phyloP scores from a whole-genome alignment of 2,888 invertebrate species.

The Resseliella maxima region DNA sequence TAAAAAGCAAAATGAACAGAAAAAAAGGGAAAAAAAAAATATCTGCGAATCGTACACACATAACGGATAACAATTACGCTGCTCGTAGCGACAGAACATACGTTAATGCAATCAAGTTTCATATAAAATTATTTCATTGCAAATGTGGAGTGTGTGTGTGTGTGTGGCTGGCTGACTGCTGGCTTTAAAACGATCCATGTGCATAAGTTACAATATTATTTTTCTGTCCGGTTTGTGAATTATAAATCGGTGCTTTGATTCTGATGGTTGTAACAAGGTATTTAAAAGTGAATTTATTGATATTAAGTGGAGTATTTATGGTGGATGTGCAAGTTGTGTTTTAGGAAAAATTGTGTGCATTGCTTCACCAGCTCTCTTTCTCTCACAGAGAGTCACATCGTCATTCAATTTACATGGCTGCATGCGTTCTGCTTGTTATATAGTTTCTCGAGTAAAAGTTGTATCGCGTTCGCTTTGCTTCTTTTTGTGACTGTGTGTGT shows the following conservation, averaged over 20 bases:
- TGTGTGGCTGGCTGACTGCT: background rate
- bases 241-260: conserved; percentile 55
- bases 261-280: conserved; percentile 54
- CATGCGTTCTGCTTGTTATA: conserved; percentile 10
- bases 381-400: background rate
- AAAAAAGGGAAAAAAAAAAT: background rate
- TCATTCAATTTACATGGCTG: background rate
- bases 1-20: background rate
- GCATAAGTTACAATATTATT: conserved; percentile 54
- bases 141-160: background rate
- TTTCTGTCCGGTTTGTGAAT: conserved; percentile 43
- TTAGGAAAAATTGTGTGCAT: background rate
- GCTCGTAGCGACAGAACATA: conserved; percentile 35
- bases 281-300: conserved; percentile 56
- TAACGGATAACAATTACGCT: conserved; percentile 37
- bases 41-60: background rate
- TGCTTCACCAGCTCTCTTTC: background rate
- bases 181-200: background rate
- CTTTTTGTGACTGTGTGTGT: conserved; percentile 2
- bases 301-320: conserved; percentile 56
- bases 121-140: background rate
- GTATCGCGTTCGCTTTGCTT: background rate
- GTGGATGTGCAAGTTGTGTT: conserved; percentile 47
- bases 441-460: conserved; percentile 27
- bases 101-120: conserved; percentile 53